Evolutionary conservation across 1,140 invertebrate species (phyloP).

Genomic region (Calliopsis andreniformis): DNA sequence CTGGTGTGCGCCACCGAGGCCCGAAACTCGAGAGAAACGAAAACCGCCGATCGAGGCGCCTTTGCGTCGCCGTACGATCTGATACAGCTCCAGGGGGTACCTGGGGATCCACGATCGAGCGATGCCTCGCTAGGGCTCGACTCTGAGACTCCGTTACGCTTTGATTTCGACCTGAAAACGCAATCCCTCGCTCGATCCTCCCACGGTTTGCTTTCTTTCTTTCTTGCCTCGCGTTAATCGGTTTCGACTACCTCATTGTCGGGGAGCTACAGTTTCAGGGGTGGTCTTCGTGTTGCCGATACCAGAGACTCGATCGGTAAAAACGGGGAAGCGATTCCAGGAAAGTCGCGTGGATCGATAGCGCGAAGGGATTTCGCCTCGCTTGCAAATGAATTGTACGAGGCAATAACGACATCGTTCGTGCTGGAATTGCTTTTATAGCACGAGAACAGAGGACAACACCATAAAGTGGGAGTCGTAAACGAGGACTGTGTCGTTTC

Average conservation of each 20-base stretch:
- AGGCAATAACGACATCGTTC: not conserved
- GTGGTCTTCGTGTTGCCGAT: too few relatives aligned
- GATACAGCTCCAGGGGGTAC: conserved; percentile 42
- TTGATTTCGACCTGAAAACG: not conserved
- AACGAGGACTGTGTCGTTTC: not conserved
- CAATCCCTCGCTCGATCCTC: not conserved
- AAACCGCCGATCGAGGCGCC: conserved; percentile 23
- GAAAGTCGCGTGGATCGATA: not conserved
- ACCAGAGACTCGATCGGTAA: not conserved
- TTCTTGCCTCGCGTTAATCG: conserved; percentile 5
- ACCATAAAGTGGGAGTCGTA: conserved; percentile 1
- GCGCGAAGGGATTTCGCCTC: not conserved
- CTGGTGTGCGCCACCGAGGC: not conserved
- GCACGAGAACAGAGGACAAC: not conserved
- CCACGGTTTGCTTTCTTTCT: not conserved
- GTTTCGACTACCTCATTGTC: not conserved
- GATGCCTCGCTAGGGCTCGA: not conserved
- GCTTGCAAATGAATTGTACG: conserved; percentile 10
- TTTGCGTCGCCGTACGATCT: conserved; percentile 41
- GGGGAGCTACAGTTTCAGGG: not conserved
- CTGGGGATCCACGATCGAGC: not conserved
- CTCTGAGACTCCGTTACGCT: not conserved
- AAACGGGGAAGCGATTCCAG: not conserved
- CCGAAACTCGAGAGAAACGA: conserved; percentile 41
- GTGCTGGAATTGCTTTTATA: not conserved